Base-by-base conservation (phyloP, 2,797 vertebrate genomes). In the Cetoscarus ocellatus region DNA sequence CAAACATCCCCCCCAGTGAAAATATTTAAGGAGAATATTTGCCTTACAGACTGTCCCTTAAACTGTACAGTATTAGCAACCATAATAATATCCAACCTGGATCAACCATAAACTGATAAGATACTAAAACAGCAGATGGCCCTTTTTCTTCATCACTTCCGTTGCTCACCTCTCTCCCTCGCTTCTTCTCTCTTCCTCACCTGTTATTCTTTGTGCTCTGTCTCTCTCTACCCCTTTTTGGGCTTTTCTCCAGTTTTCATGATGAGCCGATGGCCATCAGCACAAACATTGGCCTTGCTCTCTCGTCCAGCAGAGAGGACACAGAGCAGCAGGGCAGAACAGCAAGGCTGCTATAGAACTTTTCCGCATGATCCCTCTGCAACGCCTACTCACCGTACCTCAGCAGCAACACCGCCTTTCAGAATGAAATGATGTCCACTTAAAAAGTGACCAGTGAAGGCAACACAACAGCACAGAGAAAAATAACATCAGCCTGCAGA, bases 261-360 rank as follows among this genome's bases (percentile, higher is more conserved):
- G 68, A 75, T 72, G 76, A 81, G 73, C 67, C 45, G 63, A 81
- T 59, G 73, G 84, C 84, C 85, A 86, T 75, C 81, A 87, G 67
- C 78, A 82, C 83, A 89, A 88, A 85, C 75, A 77, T 43, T 85
- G 90, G 83, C 80, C 57, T 18, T 3, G 4, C 73, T 81, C 75
- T 77, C 18, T 70, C 55, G 34, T 72, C 82, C 71, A 76, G 67
- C 70, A 14, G 72, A 67, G 73, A 86, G 79, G 83, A 90, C 82
- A 82, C 80, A 42, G 73, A 85, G 83, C 90, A 88, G 88, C 73
- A 53, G 88, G 89, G 67, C 83, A 83, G 83, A 85, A 85, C 89
- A 88, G 89, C 77, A 63, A 89, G 82, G 87, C 80, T 81, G 80
- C 76, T 70, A 40, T 77, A 81, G 73, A 82, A 80, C 80, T 85